Evolutionary conservation across 2,888 invertebrate species (phyloP).

Genomic region (Agonopterix alstromeriana): DNA sequence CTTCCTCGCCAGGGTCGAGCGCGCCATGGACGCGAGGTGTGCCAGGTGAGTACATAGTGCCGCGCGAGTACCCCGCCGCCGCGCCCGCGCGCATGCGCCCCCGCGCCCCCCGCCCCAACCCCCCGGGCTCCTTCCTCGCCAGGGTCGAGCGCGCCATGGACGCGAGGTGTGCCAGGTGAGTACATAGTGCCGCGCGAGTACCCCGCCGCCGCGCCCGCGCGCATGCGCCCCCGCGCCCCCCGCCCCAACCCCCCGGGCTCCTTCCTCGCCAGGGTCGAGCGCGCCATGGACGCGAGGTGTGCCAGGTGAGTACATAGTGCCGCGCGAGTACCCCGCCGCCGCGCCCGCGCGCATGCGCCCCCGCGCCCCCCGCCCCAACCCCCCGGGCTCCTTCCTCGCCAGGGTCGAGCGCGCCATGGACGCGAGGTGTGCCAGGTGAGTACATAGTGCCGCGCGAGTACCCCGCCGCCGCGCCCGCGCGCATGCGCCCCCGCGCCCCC

Average conservation of each 20-base stretch:
- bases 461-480: too few relatives aligned
- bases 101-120: conserved; percentile 48
- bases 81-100: too few relatives aligned
- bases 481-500: conserved; percentile 34
- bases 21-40: conserved; percentile 81
- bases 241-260: conserved; percentile 55
- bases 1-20: conserved; percentile 84
- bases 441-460: too few relatives aligned
- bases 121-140: conserved; percentile 79
- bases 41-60: conserved; percentile 76
- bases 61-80: too few relatives aligned
- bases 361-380: conserved; percentile 48
- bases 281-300: conserved; percentile 81
- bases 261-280: conserved; percentile 84
- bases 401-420: conserved; percentile 83
- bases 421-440: conserved; percentile 79
- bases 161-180: conserved; percentile 79
- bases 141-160: conserved; percentile 83
- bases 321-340: conserved; percentile 59
- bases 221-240: conserved; percentile 34
- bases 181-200: too few relatives aligned
- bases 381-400: conserved; percentile 79
- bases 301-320: too few relatives aligned
- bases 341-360: too few relatives aligned
- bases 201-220: too few relatives aligned